Evolutionary conservation across 2,797 vertebrate genomes (phyloP).

Genomic region (Scyliorhinus canicula): DNA sequence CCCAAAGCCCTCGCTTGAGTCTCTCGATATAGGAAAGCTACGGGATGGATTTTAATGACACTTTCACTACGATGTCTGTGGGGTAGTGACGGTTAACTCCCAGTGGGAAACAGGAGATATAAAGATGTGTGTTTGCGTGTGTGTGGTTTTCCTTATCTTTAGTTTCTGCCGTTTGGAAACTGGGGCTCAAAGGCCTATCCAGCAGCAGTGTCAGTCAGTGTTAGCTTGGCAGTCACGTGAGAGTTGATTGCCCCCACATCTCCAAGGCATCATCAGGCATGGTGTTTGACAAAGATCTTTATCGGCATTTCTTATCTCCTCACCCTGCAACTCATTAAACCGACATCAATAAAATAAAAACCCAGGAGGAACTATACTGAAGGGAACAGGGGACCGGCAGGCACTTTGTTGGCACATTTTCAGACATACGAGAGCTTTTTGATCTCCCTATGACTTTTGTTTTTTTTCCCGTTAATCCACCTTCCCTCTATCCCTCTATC

Average conservation of each 20-base stretch:
- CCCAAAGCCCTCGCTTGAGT: not conserved
- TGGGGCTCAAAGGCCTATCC: not conserved
- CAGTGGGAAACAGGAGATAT: not conserved
- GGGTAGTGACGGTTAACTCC: not conserved
- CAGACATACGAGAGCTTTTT: not conserved
- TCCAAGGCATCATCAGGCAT: conserved; percentile 1
- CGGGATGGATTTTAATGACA: not conserved
- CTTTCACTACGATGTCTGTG: not conserved
- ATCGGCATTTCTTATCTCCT: not conserved
- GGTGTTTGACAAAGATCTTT: conserved; percentile 18
- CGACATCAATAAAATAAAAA: not conserved
- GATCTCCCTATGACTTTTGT: too few relatives aligned
- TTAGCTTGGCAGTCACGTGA: not conserved
- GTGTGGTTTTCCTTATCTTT: not conserved
- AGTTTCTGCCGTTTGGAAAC: not conserved
- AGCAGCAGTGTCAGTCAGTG: conserved; percentile 31
- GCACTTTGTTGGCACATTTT: not conserved
- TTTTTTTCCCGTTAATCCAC: not conserved
- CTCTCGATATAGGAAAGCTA: not conserved
- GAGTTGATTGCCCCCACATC: not conserved
- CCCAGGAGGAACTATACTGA: not conserved
- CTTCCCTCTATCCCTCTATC: not conserved
- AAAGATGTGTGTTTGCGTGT: not conserved
- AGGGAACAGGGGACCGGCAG: too few relatives aligned
- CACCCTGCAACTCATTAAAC: conserved; percentile 11